Evolutionary conservation across 37 sponge, comb jelly and placozoan species (phyloP), one percentile per base, ranked within the genome.

Genomic region (Chondrilla cf. caribensis): DNA sequence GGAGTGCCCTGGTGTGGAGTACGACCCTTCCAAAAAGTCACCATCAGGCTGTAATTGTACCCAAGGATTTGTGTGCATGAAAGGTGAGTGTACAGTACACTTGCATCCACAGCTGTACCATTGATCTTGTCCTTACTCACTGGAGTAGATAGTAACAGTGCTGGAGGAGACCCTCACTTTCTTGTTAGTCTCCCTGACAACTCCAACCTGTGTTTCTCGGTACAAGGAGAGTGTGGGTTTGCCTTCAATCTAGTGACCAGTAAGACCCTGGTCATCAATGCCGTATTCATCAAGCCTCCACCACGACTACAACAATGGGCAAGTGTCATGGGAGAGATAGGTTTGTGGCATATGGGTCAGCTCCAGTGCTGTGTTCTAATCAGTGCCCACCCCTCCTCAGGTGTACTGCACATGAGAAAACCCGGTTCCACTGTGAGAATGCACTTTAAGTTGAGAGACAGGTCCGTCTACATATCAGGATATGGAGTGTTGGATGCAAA

Each of bases 151-250:
- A n/a, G n/a, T n/a, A n/a, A n/a, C 51, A 14, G 51, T 11, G 51
- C 6, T 14, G 64, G 64, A 28, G 71, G 71, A 70, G 71, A 70
- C 18, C 71, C 71, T 29, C 71, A 70, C 71, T 70, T 70, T 18
- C 21, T 37, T 32, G 71, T 70, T 38, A 32, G 19, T 37, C 71
- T 70, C 8, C 71, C 37, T 19, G 71, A 70, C 71, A 15, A 19
- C 39, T 19, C 19, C 39, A 70, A 29, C 39, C 39, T 70, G 9
- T 70, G 71, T 18, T 70, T 29, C 71, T 70, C 71, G 2, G 39
- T 70, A 36, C 71, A 70, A 70, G 71, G 71, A 70, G 21, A 29
- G 7, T 7, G 38, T 33, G 71, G 71, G 35, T 70, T 70, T 37
- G 19, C 71, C 37, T 70, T 70, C 39, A 70, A 36, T 18, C 71